Conservation (phyloP, 2,113 vertebrate species). For the Andinoacara biseriatus region DNA sequence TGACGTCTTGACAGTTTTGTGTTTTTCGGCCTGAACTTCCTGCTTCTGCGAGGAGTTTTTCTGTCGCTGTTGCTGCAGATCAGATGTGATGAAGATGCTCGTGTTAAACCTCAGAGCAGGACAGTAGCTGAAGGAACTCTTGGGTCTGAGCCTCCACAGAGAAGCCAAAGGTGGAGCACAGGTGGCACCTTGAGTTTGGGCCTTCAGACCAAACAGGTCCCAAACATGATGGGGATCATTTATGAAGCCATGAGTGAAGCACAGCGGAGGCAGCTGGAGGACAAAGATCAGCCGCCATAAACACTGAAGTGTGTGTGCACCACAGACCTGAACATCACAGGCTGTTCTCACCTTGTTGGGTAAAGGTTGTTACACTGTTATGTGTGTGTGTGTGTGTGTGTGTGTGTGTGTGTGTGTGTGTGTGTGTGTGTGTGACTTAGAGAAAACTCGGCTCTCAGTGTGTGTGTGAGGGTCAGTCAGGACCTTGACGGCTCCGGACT, state of each 20-base stretch:
- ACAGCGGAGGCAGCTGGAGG: too few relatives aligned
- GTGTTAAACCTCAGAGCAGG: neutral
- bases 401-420: neutral
- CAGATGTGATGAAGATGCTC: neutral
- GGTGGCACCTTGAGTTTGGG: neutral
- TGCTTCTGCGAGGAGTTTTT: too few relatives aligned
- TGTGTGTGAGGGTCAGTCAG: constrained; percentile 1
- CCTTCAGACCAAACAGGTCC: neutral
- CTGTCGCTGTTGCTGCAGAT: neutral
- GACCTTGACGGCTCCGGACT: constrained; percentile 29
- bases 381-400: neutral
- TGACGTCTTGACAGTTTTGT: neutral
- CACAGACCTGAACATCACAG: neutral
- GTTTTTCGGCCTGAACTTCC: neutral
- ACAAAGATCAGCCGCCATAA: too few relatives aligned
- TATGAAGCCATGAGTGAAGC: too few relatives aligned
- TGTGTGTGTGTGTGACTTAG: neutral
- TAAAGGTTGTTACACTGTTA: neutral
- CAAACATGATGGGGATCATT: too few relatives aligned
- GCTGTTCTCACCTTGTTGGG: neutral
- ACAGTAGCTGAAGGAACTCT: too few relatives aligned
- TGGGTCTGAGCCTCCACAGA: too few relatives aligned
- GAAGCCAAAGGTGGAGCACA: too few relatives aligned
- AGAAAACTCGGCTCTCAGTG: neutral
- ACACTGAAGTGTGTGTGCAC: too few relatives aligned